Conservation (phyloP, 1,140 invertebrate species). For the Hermetia illucens region DNA sequence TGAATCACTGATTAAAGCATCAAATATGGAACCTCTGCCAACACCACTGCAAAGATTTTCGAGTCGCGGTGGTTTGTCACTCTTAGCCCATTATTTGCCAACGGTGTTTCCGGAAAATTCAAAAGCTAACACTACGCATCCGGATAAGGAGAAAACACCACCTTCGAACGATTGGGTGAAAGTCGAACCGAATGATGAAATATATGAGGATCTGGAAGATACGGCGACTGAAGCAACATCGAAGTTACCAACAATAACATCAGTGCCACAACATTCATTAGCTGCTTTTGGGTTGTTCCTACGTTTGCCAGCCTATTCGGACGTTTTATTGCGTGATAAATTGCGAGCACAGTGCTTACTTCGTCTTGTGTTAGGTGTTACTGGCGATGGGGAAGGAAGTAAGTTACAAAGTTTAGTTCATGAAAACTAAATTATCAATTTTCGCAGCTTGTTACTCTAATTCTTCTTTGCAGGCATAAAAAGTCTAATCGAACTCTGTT, state of each 20-base stretch:
- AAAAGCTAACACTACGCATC: constrained; percentile 27
- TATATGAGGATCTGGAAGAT: constrained; percentile 50
- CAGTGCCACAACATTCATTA: constrained; percentile 76
- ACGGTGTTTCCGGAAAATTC: constrained; percentile 62
- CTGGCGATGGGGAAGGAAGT: constrained; percentile 81
- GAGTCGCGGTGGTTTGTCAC: constrained; percentile 68
- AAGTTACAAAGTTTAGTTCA: constrained; percentile 25
- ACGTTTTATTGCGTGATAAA: constrained; percentile 68
- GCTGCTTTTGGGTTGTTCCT: constrained; percentile 81
- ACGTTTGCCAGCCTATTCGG: constrained; percentile 75
- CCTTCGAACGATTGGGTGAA: constrained; percentile 66
- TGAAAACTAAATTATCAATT: too few relatives aligned
- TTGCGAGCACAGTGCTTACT: constrained; percentile 73
- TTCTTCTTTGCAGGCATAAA: too few relatives aligned
- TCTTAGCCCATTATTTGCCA: constrained; percentile 74
- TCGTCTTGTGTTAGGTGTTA: constrained; percentile 72
- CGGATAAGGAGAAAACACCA: constrained; percentile 35
- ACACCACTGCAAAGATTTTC: constrained; percentile 66
- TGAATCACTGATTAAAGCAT: constrained; percentile 14
- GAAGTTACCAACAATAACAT: constrained; percentile 20
- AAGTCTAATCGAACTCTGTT: background rate
- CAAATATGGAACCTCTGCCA: constrained; percentile 21
- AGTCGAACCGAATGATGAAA: constrained; percentile 51
- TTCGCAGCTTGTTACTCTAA: too few relatives aligned
- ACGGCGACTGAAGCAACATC: constrained; percentile 26